Base-by-base conservation (phyloP, 2,113 vertebrate genomes). In the Hyaena hyaena region DNA sequence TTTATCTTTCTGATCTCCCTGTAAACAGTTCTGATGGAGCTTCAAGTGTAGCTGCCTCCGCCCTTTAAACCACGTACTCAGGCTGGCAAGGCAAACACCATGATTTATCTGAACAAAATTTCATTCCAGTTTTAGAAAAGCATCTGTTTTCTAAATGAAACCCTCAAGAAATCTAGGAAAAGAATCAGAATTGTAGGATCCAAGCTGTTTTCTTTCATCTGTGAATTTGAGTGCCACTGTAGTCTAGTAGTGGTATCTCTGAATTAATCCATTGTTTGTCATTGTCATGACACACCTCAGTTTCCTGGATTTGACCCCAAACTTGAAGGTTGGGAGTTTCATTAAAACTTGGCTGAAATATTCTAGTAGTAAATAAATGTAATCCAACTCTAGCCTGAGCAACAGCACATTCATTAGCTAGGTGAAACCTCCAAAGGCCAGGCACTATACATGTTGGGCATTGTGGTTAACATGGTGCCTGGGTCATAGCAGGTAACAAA, bases 1-100 rank as follows among this genome's bases (percentile, higher is more conserved):
- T 89, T 97, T 95, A 92, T 98, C 96, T 97, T 87, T 95, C 68
- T 45, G 39, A 98, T 97, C 95, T 24, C 5, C 33, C 81, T 81
- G 31, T 63, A 95, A 98, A 95, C 93, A 98, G 58, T 88, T 96
- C 24, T 0, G 66, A 84, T 82, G 90, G 96, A 96, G 68, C 19
- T 86, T 90, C 23, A 4, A 11, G 3, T 97, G 89, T 94, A 93
- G 80, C 88, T 63, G 2, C 74, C 50, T 39, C 96, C 26, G 66
- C 93, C 94, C 50, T 0, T 43, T 96, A 97, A 97, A 65, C 26
- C 86, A 35, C 95, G 86, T n/a, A 69, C 92, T 91, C 1, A 90
- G 2, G 2, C 87, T 97, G 77, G 33, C 33, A 82, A 69, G 63
- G 48, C 24, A 96, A 97, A 86, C 65, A 93, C 26, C 28, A 88